Evolutionary conservation across 2,797 vertebrate species (phyloP).

Genomic region (Crocodylus rhombifer): DNA sequence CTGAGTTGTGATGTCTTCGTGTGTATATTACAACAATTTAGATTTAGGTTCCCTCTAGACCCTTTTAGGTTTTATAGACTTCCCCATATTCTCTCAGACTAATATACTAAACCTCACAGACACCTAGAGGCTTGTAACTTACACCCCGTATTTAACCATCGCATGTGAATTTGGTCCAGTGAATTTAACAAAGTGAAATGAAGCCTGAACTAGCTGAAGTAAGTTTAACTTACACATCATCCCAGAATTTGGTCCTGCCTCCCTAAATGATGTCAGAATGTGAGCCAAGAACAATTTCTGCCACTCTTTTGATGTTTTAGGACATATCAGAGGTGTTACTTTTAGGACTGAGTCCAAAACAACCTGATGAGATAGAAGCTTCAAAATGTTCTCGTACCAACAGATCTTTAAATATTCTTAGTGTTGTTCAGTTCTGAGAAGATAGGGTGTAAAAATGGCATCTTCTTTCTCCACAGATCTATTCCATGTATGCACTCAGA

Average conservation of each 20-base stretch:
- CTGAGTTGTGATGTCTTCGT: rapidly evolving
- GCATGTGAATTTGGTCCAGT: not conserved
- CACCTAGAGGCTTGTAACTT: not conserved
- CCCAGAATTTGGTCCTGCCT: rapidly evolving
- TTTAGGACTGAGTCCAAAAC: conserved; percentile 7
- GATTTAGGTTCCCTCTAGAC: not conserved
- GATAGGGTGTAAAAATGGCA: not conserved
- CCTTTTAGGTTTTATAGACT: not conserved
- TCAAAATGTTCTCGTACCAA: not conserved
- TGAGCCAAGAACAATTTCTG: not conserved
- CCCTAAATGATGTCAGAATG: not conserved
- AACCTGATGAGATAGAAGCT: not conserved
- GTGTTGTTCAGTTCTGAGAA: not conserved
- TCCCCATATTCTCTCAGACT: not conserved
- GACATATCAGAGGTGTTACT: not conserved
- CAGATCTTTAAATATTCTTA: not conserved
- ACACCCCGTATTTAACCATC: not conserved
- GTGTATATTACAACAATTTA: no score
- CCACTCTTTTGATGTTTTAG: not conserved
- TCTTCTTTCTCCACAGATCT: not conserved
- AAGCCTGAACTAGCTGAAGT: not conserved
- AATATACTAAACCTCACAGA: not conserved
- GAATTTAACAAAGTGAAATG: not conserved
- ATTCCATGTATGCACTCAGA: not conserved
- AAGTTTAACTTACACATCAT: not conserved